A percentile compares a stretch with the other conserved stretches of the same genome.
These are phyloP conservation scores for Xestia rhomboidea DNA, from an alignment of 2,888 invertebrate species.

Conservation along the genomic window DNA sequence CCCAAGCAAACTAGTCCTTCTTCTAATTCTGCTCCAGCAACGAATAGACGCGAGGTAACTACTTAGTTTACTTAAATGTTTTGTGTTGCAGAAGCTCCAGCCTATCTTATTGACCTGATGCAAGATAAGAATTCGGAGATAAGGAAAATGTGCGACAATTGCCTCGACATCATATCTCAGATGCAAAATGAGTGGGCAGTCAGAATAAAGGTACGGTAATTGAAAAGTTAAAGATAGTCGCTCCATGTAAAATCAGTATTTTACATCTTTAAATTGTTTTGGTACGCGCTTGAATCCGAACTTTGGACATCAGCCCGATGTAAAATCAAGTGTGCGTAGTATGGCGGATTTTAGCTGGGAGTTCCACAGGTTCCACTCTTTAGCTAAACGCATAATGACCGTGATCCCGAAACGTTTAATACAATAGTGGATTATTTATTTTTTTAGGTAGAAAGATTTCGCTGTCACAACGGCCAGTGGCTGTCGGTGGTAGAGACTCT, in stretches of 20 bases:
- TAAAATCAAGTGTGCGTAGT: neutral
- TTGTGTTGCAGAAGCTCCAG: conserved; percentile 94
- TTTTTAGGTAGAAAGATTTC: conserved; percentile 95
- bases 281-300: neutral
- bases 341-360: neutral
- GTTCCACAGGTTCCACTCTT: neutral
- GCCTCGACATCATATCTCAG: conserved; percentile 98
- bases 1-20: no score
- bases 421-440: neutral
- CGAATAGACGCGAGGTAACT: neutral
- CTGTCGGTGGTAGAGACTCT: conserved; percentile 97
- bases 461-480: conserved; percentile 99
- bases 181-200: conserved; percentile 98
- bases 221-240: neutral
- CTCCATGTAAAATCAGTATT: neutral
- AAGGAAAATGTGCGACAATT: conserved; percentile 97
- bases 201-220: conserved; percentile 93
- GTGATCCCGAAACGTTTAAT: neutral
- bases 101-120: conserved; percentile 98
- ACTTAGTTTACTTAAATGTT: neutral
- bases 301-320: neutral
- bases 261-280: neutral
- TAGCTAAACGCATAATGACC: neutral
- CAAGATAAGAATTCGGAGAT: conserved; percentile 99
- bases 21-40: neutral